A percentile compares a stretch with the other conserved stretches of the same genome.
Evolutionary conservation across 1,140 invertebrate species (phyloP).

Genomic region (Ylistrum balloti): DNA sequence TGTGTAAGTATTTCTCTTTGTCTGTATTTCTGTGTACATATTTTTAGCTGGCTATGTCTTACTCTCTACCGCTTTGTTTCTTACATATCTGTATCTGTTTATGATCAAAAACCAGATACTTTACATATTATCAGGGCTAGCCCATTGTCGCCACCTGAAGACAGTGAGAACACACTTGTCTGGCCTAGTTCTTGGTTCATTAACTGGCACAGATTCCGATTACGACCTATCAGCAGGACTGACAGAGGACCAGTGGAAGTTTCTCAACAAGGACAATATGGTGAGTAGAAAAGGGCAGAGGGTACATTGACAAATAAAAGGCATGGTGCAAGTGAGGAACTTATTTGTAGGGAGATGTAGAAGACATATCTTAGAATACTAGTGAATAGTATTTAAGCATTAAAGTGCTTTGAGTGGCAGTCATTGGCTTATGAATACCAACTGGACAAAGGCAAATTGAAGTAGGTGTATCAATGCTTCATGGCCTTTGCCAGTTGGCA

Average conservation of each 20-base stretch:
- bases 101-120: neutral
- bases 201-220: constrained; percentile 72
- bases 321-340: too few species aligned
- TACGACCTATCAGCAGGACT: constrained; percentile 76
- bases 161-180: constrained; percentile 95
- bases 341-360: too few species aligned
- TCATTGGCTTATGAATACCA: too few species aligned
- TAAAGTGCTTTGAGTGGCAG: too few species aligned
- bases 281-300: constrained; percentile 61
- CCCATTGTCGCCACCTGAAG: constrained; percentile 95
- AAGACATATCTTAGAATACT: too few species aligned
- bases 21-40: constrained; percentile 41
- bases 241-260: constrained; percentile 75
- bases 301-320: too few species aligned
- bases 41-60: too few species aligned
- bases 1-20: neutral
- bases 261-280: constrained; percentile 73
- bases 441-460: too few species aligned
- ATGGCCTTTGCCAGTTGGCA: too few species aligned
- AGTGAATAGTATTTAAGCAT: too few species aligned
- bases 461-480: too few species aligned
- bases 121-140: constrained; percentile 86
- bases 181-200: constrained; percentile 87
- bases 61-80: neutral
- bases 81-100: constrained; percentile 23